Conservation (phyloP, 2,797 vertebrate genomes). For the Notolepis coatsorum region DNA sequence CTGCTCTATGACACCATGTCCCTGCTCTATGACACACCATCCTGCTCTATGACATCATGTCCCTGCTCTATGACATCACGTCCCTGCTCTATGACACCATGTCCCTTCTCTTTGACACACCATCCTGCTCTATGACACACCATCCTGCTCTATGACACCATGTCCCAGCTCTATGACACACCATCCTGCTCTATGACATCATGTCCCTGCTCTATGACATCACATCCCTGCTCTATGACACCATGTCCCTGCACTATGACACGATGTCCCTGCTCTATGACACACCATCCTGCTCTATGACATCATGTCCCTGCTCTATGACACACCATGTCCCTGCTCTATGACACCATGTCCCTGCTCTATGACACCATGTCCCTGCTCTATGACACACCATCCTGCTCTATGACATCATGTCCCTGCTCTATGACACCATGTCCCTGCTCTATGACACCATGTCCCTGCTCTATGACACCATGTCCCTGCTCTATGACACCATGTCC, state of each 20-base stretch:
- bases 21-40: constrained; percentile 49
- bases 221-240: too few species aligned
- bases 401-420: too few species aligned
- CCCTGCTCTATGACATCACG: constrained; percentile 52
- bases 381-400: constrained; percentile 44
- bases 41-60: constrained; percentile 56
- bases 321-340: constrained; percentile 42
- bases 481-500: constrained; percentile 47
- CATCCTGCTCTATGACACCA: constrained; percentile 52
- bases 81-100: constrained; percentile 53
- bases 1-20: constrained; percentile 42
- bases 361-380: constrained; percentile 47
- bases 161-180: constrained; percentile 51
- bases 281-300: constrained; percentile 52
- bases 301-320: too few species aligned
- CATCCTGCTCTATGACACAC: constrained; percentile 48
- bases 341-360: too few species aligned
- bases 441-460: constrained; percentile 64
- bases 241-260: constrained; percentile 53
- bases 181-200: constrained; percentile 45
- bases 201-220: constrained; percentile 52
- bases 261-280: too few species aligned
- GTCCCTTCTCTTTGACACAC: constrained; percentile 46
- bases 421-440: constrained; percentile 43
- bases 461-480: constrained; percentile 44